phyloP scores from a whole-genome alignment of 2,113 vertebrate species.

The Silurus meridionalis region DNA sequence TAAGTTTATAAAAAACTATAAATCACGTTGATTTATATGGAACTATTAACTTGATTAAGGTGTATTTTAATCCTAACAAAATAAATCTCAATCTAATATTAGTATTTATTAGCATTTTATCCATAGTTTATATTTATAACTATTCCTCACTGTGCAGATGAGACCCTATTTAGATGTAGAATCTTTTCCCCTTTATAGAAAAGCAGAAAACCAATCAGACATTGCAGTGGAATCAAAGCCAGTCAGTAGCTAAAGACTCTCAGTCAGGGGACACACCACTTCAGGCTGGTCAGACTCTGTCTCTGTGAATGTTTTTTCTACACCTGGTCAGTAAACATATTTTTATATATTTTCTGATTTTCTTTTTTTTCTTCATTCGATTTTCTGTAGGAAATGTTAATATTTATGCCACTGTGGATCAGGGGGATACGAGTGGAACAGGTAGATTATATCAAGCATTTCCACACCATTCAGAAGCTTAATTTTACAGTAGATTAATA shows the following conservation, averaged over 20 bases:
- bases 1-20: not conserved
- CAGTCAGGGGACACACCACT: not conserved
- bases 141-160: no score
- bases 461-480: not conserved
- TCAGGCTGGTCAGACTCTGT: not conserved
- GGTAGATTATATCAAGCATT: not conserved
- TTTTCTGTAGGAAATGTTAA: conserved; percentile 3
- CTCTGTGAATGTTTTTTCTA: not conserved
- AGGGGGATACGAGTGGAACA: not conserved
- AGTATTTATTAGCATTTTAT: no score
- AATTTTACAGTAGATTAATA: no score
- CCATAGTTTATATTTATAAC: no score
- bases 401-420: not conserved
- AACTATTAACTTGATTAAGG: no score
- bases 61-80: no score
- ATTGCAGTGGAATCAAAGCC: not conserved
- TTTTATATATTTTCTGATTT: not conserved
- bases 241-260: not conserved
- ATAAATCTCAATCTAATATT: no score
- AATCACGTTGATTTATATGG: no score
- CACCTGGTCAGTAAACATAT: not conserved
- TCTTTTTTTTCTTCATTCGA: not conserved
- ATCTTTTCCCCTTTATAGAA: not conserved
- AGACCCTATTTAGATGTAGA: not conserved
- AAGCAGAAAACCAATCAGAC: not conserved